Evolutionary conservation across 1,140 invertebrate genomes (phyloP), one percentile per base, ranked within the genome.

Genomic region (Macrosteles quadrilineatus): DNA sequence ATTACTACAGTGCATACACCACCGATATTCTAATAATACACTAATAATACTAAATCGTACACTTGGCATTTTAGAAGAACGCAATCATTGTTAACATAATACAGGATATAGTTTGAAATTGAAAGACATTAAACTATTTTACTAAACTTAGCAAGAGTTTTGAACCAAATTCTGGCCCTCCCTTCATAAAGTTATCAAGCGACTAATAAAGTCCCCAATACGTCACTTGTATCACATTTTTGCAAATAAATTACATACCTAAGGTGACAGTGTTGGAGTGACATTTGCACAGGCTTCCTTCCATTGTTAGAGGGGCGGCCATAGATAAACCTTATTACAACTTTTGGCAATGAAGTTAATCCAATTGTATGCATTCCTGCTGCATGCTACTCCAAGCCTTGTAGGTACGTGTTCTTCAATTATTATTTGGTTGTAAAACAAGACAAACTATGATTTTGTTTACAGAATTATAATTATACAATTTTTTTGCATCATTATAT

Each of bases 181-280:
- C 32, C 14, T 36, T 36, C 32, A 4, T 14, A n/a, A 36, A 36
- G 32, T 14, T 36, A 36, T 36, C 32, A 36, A 36, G 14, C 14
- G 32, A 6, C 32, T 36, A 36, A 36, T 36, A 36, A 36, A 36
- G 32, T 14, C 32, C 14, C 47, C 14, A 50, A 6, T 4, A 3
- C 4, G 47, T 9, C 47, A 50, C n/a, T 25, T 59, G 2, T 59
- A 59, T 59, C 55, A 29, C 4, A 14, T 27, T 59, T 29, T 12
- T 27, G 27, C 55, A 59, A 27, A 59, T 59, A 59, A 59, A 59
- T 59, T 27, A 59, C 55, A 59, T 59, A 59, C 21, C 55, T 9
- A 3, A 6, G 12, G 55, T 59, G 55, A 27, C 55, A 59, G 12
- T 9, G 21, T 27, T 4, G 12, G 55, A 25, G 21, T 9, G 36